Conservation (phyloP, 2,113 vertebrate genomes). For the Rhinogobius similis region DNA sequence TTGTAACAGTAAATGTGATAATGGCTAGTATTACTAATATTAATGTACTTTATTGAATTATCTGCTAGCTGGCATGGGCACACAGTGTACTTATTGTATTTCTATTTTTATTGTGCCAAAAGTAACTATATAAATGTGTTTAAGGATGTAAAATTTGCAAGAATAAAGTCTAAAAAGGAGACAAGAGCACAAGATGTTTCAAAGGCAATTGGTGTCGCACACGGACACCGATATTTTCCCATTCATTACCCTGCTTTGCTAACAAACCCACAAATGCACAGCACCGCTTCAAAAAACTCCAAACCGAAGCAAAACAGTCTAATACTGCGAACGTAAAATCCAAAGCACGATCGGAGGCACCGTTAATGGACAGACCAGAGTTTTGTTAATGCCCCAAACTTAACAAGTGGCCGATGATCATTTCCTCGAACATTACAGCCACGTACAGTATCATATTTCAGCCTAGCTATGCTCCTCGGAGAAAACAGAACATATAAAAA, state of each 20-base stretch:
- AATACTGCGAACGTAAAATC: conserved; percentile 12
- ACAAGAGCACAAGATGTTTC: neutral
- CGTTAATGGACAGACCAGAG: conserved; percentile 36
- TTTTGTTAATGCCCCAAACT: conserved; percentile 35
- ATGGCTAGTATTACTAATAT: neutral
- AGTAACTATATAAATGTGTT: neutral
- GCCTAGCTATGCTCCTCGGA: conserved; percentile 47
- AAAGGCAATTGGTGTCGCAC: neutral
- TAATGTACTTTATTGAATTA: neutral
- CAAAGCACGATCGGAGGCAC: conserved; percentile 47
- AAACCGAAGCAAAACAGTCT: conserved; percentile 11
- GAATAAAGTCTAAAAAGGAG: neutral
- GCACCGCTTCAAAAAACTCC: neutral
- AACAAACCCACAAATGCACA: neutral
- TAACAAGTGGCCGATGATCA: conserved; percentile 39
- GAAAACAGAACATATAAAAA: conserved; percentile 17
- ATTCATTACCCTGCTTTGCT: neutral
- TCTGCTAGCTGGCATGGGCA: neutral
- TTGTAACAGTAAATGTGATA: too few species aligned
- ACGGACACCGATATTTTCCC: neutral
- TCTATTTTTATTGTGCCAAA: too few species aligned
- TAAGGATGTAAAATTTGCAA: neutral
- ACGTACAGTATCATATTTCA: conserved; percentile 19
- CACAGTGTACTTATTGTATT: too few species aligned
- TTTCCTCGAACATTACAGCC: conserved; percentile 33